Percentiles rank a stretch among this genome's conserved stretches.
Conservation (phyloP, 2,113 vertebrate species). For the Plecotus auritus region DNA sequence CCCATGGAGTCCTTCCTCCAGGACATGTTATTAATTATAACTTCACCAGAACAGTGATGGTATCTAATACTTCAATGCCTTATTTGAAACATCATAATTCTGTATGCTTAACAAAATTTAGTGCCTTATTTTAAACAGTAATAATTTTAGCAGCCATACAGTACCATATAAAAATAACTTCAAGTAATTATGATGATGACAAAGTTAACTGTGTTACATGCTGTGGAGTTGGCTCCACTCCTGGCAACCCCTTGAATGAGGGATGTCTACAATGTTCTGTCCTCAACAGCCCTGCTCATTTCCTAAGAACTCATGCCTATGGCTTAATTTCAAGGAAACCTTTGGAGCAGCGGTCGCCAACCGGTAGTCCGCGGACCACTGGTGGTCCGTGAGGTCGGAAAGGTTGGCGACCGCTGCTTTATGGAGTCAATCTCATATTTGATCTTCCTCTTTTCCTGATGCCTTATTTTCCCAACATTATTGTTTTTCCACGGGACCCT, state of each 20-base stretch:
- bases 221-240: background rate
- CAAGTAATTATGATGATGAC: slow-evolving; percentile 9
- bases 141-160: background rate
- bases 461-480: background rate
- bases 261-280: background rate
- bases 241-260: too few relatives aligned
- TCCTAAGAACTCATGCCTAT: background rate
- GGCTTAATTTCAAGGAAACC: background rate
- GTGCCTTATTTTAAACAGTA: slow-evolving; percentile 28
- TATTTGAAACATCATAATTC: slow-evolving; percentile 10
- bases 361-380: too few relatives aligned
- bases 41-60: background rate
- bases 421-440: background rate
- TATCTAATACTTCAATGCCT: background rate
- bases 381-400: too few relatives aligned
- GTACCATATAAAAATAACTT: background rate
- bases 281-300: background rate
- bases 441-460: background rate
- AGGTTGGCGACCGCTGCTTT: too few relatives aligned
- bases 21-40: background rate
- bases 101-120: slow-evolving; percentile 24
- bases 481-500: too few relatives aligned
- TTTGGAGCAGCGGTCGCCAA: too few relatives aligned
- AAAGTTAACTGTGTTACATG: background rate
- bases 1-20: background rate